phyloP scores from a whole-genome alignment of 2,797 vertebrate genomes.

The Spinibarbus caldwelli region DNA sequence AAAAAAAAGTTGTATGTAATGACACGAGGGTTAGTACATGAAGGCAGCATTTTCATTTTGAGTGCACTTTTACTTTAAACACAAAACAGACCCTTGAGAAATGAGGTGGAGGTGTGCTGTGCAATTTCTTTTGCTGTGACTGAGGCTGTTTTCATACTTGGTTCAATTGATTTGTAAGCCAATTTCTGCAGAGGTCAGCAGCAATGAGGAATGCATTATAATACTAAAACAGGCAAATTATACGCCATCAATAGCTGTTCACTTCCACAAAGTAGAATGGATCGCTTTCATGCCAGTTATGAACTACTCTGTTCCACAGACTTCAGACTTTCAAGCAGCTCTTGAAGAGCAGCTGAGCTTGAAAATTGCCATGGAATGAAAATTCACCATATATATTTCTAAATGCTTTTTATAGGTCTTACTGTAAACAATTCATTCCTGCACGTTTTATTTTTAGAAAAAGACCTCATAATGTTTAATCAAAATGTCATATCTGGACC shows the following conservation, averaged over 20 bases:
- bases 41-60: neutral
- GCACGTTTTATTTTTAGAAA: neutral
- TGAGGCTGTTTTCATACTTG: neutral
- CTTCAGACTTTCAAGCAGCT: neutral
- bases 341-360: neutral
- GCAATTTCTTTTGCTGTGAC: neutral
- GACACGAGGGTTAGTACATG: neutral
- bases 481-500: neutral
- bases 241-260: neutral
- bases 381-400: neutral
- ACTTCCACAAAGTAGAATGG: neutral
- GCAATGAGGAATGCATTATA: constrained; percentile 7
- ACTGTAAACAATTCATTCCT: neutral
- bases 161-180: constrained; percentile 9
- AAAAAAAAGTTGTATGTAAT: neutral
- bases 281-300: constrained; percentile 7
- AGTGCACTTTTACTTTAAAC: neutral
- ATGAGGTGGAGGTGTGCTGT: neutral
- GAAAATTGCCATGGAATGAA: neutral
- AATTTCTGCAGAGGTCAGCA: neutral
- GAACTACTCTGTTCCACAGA: neutral
- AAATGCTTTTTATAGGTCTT: neutral
- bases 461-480: neutral
- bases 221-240: constrained; percentile 13
- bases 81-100: neutral